These are phyloP conservation scores for Aphidius colemani DNA, from an alignment of 2,888 invertebrate genomes.

Conservation along the genomic window DNA sequence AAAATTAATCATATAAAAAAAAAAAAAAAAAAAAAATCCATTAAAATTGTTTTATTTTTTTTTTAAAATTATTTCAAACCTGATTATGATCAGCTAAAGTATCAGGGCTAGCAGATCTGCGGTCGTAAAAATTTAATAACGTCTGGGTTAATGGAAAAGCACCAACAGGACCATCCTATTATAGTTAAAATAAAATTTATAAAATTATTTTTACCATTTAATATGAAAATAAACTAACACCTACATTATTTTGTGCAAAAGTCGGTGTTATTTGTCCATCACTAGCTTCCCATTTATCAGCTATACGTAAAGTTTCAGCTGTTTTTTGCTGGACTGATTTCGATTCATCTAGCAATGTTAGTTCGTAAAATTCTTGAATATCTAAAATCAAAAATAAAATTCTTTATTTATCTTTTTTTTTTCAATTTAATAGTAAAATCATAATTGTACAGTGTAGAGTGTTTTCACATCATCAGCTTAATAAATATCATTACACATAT, in stretches of 20 bases:
- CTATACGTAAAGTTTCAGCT: conserved; percentile 91
- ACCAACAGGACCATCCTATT: conserved; percentile 53
- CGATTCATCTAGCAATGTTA: conserved; percentile 92
- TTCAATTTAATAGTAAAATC: too few relatives aligned
- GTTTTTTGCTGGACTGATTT: conserved; percentile 96
- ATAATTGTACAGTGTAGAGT: too few relatives aligned
- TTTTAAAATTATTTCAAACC: conserved; percentile 47
- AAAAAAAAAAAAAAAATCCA: conserved; percentile 32
- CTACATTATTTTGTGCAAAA: conserved; percentile 68
- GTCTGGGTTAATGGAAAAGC: conserved; percentile 60
- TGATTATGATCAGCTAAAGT: conserved; percentile 53
- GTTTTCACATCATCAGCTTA: too few relatives aligned
- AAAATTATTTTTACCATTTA: conserved; percentile 36
- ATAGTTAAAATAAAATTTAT: conserved; percentile 6
- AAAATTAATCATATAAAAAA: conserved; percentile 61
- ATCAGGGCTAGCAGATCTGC: conserved; percentile 58
- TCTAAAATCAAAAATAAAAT: conserved; percentile 67
- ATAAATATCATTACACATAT: too few relatives aligned
- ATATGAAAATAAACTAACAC: conserved; percentile 44
- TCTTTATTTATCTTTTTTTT: too few relatives aligned
- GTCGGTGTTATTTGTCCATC: conserved; percentile 68
- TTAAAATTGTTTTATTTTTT: background rate
- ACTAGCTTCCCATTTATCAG: conserved; percentile 87
- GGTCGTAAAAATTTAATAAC: conserved; percentile 59
- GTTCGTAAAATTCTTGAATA: conserved; percentile 98